These are phyloP conservation scores for Diadromus collaris DNA, from an alignment of 2,888 invertebrate genomes.

Conservation along the genomic window DNA sequence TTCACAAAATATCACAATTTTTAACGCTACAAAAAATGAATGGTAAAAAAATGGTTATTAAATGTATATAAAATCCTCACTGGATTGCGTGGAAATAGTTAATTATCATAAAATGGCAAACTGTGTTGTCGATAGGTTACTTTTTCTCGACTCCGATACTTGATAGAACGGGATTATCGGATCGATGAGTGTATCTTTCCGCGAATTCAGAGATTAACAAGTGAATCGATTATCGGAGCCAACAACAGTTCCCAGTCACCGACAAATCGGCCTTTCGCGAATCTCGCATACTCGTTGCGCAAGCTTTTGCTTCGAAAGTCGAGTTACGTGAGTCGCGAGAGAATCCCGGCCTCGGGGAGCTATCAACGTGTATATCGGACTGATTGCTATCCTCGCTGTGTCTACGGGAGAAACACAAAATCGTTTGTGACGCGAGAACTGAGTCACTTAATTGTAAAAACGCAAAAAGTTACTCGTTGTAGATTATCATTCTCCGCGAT, in stretches of 20 bases:
- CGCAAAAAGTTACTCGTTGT: background rate
- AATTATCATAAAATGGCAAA: background rate
- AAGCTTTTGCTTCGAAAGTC: constrained; percentile 2
- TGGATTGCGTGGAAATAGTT: background rate
- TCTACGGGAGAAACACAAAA: constrained; percentile 2
- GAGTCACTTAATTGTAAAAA: background rate
- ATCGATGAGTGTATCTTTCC: background rate
- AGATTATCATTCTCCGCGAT: background rate
- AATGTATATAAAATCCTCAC: too few relatives aligned
- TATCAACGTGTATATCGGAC: background rate
- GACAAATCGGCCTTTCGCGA: background rate
- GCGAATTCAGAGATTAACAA: background rate
- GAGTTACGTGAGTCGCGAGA: background rate
- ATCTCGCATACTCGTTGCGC: constrained; percentile 27
- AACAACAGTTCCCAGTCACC: background rate
- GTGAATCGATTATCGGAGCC: background rate
- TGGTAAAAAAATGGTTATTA: too few relatives aligned
- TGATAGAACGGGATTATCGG: background rate
- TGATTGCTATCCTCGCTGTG: background rate
- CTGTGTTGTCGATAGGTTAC: too few relatives aligned
- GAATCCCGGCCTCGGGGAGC: background rate
- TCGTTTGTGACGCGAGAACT: background rate
- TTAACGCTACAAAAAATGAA: too few relatives aligned
- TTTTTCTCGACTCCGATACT: background rate
- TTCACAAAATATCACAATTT: too few relatives aligned